Percentiles rank a stretch among this genome's conserved stretches.
phyloP scores from a whole-genome alignment of 2,113 vertebrate species.

The Corydoras sp. region DNA sequence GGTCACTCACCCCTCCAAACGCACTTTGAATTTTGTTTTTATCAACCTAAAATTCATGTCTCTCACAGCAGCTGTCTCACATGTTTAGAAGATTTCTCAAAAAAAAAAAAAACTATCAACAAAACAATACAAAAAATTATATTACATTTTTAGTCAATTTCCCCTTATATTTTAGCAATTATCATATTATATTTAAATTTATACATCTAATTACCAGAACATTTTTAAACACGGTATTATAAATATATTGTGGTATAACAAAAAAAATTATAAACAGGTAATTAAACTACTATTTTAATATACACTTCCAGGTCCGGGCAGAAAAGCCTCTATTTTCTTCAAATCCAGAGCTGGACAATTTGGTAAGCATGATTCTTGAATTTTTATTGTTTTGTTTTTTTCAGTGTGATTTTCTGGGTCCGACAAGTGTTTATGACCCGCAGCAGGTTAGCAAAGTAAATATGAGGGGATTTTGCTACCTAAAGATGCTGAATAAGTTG shows the following conservation, averaged over 20 bases:
- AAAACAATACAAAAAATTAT: no score
- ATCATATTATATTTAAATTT: no score
- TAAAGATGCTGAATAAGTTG: conserved; percentile 44
- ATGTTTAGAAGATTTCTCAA: background rate
- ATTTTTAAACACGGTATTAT: no score
- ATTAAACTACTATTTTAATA: conserved; percentile 10
- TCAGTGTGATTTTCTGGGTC: background rate
- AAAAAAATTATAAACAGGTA: no score
- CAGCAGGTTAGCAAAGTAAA: conserved; percentile 47
- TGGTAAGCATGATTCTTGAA: conserved; percentile 76
- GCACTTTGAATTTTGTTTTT: background rate
- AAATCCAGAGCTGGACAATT: conserved; percentile 98
- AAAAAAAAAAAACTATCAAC: no score
- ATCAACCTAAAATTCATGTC: background rate
- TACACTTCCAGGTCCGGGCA: conserved; percentile 81
- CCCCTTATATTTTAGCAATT: no score
- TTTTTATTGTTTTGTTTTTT: conserved; percentile 30
- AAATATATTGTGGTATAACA: no score
- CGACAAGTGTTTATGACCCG: background rate
- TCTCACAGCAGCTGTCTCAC: background rate
- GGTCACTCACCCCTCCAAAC: conserved; percentile 64
- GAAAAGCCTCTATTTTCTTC: conserved; percentile 99
- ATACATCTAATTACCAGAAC: no score
- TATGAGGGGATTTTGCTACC: conserved; percentile 48
- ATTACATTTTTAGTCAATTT: no score